Conservation (phyloP, 2,888 invertebrate species). For the Brenthis daphne region DNA sequence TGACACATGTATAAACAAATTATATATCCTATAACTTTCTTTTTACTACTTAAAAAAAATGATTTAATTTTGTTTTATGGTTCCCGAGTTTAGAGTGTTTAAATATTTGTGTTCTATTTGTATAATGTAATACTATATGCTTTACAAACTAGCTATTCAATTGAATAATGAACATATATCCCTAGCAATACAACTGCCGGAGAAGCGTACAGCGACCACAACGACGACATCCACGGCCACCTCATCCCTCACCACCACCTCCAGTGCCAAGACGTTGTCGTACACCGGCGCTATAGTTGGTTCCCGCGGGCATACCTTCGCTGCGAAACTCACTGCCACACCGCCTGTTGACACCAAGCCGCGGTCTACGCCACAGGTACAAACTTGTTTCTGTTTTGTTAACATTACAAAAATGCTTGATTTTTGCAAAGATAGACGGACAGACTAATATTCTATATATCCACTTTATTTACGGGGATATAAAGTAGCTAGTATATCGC, state of each 20-base stretch:
- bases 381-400: no score
- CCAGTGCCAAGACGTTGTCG: constrained; percentile 56
- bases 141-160: not conserved
- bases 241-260: constrained; percentile 19
- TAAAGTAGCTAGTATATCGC: no score
- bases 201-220: constrained; percentile 44
- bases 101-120: not conserved
- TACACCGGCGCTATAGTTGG: constrained; percentile 79
- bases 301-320: constrained; percentile 86
- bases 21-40: no score
- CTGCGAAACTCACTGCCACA: constrained; percentile 84
- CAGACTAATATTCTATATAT: no score
- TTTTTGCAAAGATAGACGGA: no score
- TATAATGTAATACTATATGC: not conserved
- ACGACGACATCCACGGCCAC: constrained; percentile 28
- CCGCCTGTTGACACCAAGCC: constrained; percentile 49
- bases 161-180: not conserved
- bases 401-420: no score
- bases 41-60: no score
- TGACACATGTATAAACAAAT: no score
- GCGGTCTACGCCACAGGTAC: constrained; percentile 43
- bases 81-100: no score
- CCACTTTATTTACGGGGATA: no score
- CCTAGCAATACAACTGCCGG: constrained; percentile 41
- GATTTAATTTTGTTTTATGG: no score